Base-by-base conservation (phyloP, 2,113 vertebrate species). In the Myrmophylax atrothorax region DNA sequence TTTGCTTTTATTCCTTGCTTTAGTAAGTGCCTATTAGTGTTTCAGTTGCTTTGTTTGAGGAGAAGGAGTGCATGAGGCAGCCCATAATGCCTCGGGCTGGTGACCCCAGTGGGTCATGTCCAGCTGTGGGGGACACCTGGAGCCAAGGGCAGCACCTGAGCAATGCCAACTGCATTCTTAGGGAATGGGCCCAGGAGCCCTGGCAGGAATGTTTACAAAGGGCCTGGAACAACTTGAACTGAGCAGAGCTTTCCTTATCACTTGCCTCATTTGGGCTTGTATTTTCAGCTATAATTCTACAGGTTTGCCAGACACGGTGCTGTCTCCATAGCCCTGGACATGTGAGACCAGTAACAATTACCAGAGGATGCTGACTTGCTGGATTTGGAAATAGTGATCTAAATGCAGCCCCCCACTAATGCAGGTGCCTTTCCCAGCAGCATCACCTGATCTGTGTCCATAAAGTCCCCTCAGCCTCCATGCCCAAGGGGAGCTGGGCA, bases 41-140 rank as follows among this genome's bases (percentile, higher is more conserved):
- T 91, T 77, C 29, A 35, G 5, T 50, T 86, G 55, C 46, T 78
- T 52, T 89, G 18, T 55, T 84, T 84, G 40, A 55, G 82, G 47
- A 78, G 40, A 23, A 76, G 20, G 74, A 77, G 5, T 25, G 20
- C 22, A 35, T 91, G 73, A 33, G 10, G 3, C 24, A 92, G 46
- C 35, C 29, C 35, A 18, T 87, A 81, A 42, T 84, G 74, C 82
- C 58, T 50, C 64, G 62, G 59, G 7, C 10, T 85, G 4, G 50
- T 84, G 78, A 22, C 17, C 49, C 63, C 28, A 29, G 29, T 1
- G 2, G 38, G 16, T 40, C 18, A 22, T 62, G 66, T 69, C 46
- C 78, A 81, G 69, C 16, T 4, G 3, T 0, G 5, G 72, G n/a
- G 73, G 26, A 60, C 0, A 0, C 16, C 25, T 42, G 60, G 8